These are phyloP conservation scores for Oreochromis grahami DNA, from an alignment of 2,797 vertebrate genomes.

Conservation along the genomic window DNA sequence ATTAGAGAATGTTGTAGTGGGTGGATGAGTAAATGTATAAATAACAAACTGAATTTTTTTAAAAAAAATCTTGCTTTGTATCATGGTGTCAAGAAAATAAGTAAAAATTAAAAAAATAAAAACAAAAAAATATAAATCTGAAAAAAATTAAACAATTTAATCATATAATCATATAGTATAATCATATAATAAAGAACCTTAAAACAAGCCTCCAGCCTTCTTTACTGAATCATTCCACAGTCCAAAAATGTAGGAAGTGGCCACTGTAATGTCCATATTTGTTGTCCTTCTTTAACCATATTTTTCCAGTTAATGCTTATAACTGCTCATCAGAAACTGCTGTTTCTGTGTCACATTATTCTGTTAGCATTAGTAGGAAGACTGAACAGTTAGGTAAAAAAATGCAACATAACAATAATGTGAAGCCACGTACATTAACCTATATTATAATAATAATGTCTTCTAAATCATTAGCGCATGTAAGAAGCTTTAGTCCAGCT, in stretches of 20 bases:
- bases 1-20: neutral
- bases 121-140: neutral
- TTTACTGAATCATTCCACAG: neutral
- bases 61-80: neutral
- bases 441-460: neutral
- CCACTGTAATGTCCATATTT: neutral
- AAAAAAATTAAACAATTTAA: neutral
- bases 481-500: neutral
- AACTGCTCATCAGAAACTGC: neutral
- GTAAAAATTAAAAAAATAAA: accelerated
- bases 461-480: neutral
- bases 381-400: neutral
- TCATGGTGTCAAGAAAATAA: neutral
- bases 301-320: neutral
- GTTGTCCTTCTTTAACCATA: neutral
- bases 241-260: neutral
- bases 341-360: neutral
- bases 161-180: neutral
- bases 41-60: neutral
- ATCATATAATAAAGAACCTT: neutral
- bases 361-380: neutral
- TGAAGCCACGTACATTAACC: neutral
- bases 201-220: neutral
- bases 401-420: neutral
- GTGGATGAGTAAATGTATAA: neutral